Evolutionary conservation across 2,888 invertebrate genomes (phyloP), one percentile per base, ranked within the genome.

Genomic region (Hololepta plana): DNA sequence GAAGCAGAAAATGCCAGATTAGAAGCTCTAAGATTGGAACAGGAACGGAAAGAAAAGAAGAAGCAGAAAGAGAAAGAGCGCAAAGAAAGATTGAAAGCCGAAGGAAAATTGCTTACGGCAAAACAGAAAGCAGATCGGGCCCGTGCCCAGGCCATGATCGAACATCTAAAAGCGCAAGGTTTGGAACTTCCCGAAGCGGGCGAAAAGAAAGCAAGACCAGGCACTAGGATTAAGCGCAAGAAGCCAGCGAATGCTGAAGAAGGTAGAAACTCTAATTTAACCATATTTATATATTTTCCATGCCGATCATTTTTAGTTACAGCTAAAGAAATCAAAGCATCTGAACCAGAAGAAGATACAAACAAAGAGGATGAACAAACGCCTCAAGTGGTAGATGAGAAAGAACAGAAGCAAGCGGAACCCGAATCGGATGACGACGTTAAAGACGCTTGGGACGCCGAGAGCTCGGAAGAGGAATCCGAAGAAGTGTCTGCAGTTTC

Each of bases 91-190:
- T 62, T 90, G 39, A 95, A 95, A 53, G 85, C 84, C n/a, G 95
- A 95, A 57, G 96, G 96, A 3, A 95, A 90, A 55, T 61, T 90
- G 15, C 56, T 95, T 31, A 91, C 91, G 2, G 74, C 84, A 1
- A 91, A 91, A 52, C 91, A 98, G 49, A 91, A 87, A 49, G 81
- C 81, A 36, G 88, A 88, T 41, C 71, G 79, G 34, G 80, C 82
- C 0, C 64, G 90, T 37, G 87, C 88, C 4, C 81, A 85, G 51
- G 84, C 82, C 30, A 69, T 90, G 65, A 57, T 95, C 33, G 87
- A 90, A 27, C 76, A 80, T 2, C 59, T 90, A 20, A 87, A 84
- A 53, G 87, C 84, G 5, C 84, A 87, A 55, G 91, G 17, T 17
- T 57, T 82, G 13, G 79, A 76, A 45, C 60, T 87, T 32, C 84